Percentiles rank a stretch among this genome's conserved stretches.
phyloP scores from a whole-genome alignment of 2,113 vertebrate species.

The Glareola pratincola region DNA sequence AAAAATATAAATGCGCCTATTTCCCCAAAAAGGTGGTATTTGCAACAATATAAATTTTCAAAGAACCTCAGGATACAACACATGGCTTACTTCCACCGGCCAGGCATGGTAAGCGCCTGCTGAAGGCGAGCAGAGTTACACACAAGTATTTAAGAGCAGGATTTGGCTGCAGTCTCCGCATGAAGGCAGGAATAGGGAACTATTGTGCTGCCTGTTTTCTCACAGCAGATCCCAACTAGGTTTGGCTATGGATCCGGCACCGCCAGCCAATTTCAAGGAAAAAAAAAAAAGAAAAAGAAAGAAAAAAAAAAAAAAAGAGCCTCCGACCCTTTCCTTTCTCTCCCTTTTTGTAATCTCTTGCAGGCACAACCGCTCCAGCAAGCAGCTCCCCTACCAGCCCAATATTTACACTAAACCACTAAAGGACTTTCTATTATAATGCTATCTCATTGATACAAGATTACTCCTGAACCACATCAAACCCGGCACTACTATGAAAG shows the following conservation, averaged over 20 bases:
- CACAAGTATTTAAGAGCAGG: slow-evolving; percentile 40
- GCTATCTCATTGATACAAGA: slow-evolving; percentile 66
- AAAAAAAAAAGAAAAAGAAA: not conserved
- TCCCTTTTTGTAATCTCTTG: slow-evolving; percentile 64
- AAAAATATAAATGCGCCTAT: too few species aligned
- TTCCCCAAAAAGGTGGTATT: not conserved
- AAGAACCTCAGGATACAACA: not conserved
- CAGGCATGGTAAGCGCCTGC: slow-evolving; percentile 14
- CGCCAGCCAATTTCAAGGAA: slow-evolving; percentile 57
- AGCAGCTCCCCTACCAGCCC: slow-evolving; percentile 65
- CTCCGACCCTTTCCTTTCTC: slow-evolving; percentile 65
- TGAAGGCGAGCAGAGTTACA: slow-evolving; percentile 37
- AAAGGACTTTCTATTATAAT: slow-evolving; percentile 70
- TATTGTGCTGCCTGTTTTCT: slow-evolving; percentile 53
- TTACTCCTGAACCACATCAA: slow-evolving; percentile 67
- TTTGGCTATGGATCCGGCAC: slow-evolving; percentile 48
- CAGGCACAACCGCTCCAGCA: slow-evolving; percentile 60
- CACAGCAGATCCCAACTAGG: slow-evolving; percentile 57
- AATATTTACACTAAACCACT: slow-evolving; percentile 70
- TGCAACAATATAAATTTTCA: not conserved
- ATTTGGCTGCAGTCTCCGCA: slow-evolving; percentile 37
- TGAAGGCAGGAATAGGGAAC: slow-evolving; percentile 43
- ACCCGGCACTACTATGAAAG: slow-evolving; percentile 43
- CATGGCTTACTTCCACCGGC: slow-evolving; percentile 5
- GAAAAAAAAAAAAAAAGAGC: not conserved